Percentiles rank a stretch among this genome's conserved stretches.
Conservation (phyloP, 2,888 invertebrate species). For the Lacanobia wlatinum region DNA sequence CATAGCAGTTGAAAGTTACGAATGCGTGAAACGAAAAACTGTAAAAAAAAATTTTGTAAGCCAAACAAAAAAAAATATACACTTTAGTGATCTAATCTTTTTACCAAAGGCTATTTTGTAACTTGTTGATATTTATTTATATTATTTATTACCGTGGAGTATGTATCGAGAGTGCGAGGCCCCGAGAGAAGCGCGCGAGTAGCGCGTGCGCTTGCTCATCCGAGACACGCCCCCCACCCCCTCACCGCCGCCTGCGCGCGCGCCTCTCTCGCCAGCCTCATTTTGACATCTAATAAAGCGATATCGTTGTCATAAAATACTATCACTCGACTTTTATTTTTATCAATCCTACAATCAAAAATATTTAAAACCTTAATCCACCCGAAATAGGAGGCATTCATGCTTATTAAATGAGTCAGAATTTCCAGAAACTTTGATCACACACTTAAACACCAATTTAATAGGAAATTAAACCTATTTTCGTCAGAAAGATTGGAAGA, state of each 20-base stretch:
- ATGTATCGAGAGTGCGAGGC: conserved; percentile 84
- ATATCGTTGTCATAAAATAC: conserved; percentile 92
- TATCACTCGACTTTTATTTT: conserved; percentile 74
- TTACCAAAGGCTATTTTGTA: conserved; percentile 90
- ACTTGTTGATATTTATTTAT: conserved; percentile 91
- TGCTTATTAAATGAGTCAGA: neutral
- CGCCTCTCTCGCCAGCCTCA: conserved; percentile 75
- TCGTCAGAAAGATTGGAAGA: too few species aligned
- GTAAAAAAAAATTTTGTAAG: conserved; percentile 82
- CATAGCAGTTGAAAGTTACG: conserved; percentile 81
- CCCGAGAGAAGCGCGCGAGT: conserved; percentile 78
- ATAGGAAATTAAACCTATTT: neutral
- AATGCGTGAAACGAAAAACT: conserved; percentile 86
- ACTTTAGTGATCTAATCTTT: conserved; percentile 89
- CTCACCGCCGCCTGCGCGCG: conserved; percentile 79
- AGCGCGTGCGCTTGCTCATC: conserved; percentile 70
- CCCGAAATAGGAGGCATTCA: neutral
- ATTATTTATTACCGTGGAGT: conserved; percentile 89
- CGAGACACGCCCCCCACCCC: conserved; percentile 89
- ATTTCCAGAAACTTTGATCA: neutral
- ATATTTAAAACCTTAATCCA: neutral
- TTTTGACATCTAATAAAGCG: conserved; percentile 92
- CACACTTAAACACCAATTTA: neutral
- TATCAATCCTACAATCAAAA: conserved; percentile 14
- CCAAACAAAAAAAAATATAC: conserved; percentile 86